Percentiles rank a stretch among this genome's conserved stretches.
These are phyloP conservation scores for Prenolepis imparis DNA, from an alignment of 2,888 invertebrate genomes.

Conservation along the genomic window DNA sequence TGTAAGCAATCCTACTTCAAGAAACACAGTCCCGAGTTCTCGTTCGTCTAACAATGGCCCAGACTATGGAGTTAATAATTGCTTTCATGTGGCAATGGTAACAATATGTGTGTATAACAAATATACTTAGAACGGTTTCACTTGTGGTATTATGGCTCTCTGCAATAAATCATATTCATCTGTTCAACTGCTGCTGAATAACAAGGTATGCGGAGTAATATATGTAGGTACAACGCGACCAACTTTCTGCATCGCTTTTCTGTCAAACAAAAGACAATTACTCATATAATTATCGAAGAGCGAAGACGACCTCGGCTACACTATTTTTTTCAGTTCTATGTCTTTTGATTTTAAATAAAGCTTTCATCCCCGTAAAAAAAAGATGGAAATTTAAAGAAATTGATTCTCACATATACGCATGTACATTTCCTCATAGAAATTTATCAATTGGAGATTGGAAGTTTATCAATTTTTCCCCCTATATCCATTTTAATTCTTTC, in stretches of 20 bases:
- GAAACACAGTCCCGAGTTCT: slow-evolving; percentile 74
- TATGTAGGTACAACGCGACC: slow-evolving; percentile 51
- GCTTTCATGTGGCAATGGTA: slow-evolving; percentile 79
- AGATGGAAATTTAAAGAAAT: slow-evolving; percentile 18
- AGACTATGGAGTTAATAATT: slow-evolving; percentile 79
- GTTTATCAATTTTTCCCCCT: slow-evolving; percentile 5
- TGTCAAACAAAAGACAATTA: slow-evolving; percentile 52
- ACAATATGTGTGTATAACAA: slow-evolving; percentile 80
- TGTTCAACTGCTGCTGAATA: slow-evolving; percentile 76
- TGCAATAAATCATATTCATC: slow-evolving; percentile 77
- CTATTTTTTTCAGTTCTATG: neutral
- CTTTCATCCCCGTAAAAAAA: neutral
- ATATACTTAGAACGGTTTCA: slow-evolving; percentile 79
- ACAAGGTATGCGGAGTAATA: slow-evolving; percentile 71
- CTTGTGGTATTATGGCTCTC: slow-evolving; percentile 77
- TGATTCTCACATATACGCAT: neutral
- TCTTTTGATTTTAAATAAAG: neutral
- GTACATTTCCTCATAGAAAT: neutral
- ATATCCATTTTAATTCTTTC: slow-evolving; percentile 22
- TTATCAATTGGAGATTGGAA: slow-evolving; percentile 11
- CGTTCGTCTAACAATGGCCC: slow-evolving; percentile 77
- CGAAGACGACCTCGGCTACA: neutral
- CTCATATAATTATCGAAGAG: slow-evolving; percentile 48
- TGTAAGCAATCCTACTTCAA: slow-evolving; percentile 70
- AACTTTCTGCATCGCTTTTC: slow-evolving; percentile 52